A percentile compares a stretch with the other conserved stretches of the same genome.
Evolutionary conservation across 2,797 vertebrate genomes (phyloP).

Genomic region (Molossus alvarezi): DNA sequence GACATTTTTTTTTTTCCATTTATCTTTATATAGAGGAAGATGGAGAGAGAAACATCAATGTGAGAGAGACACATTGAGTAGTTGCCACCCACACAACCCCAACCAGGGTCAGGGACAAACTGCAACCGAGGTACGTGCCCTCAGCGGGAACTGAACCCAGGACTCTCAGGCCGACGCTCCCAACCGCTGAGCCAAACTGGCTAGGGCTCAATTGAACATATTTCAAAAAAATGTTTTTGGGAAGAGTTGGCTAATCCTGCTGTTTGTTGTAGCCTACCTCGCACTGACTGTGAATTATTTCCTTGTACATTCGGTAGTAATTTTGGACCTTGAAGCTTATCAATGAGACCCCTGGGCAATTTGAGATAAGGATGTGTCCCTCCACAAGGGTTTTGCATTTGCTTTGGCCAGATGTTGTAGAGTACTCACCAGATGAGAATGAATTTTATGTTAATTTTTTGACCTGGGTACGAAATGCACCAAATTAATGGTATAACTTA

Average conservation of each 20-base stretch:
- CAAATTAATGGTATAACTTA: conserved; percentile 40
- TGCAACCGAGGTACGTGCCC: too few relatives aligned
- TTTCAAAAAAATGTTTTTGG: conserved; percentile 23
- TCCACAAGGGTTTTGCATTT: conserved; percentile 6
- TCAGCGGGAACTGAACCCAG: too few relatives aligned
- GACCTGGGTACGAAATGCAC: conserved; percentile 22
- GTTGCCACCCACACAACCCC: too few relatives aligned
- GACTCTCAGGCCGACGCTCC: neutral
- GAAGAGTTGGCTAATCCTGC: neutral
- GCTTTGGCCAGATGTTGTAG: neutral
- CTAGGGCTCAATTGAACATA: neutral
- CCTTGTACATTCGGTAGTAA: neutral
- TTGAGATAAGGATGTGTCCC: conserved; percentile 1
- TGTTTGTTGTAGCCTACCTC: neutral
- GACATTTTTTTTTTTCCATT: too few relatives aligned
- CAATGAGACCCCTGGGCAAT: neutral
- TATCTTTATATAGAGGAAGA: too few relatives aligned
- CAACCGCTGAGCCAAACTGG: neutral
- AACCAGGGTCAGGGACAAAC: too few relatives aligned
- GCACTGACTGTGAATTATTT: neutral
- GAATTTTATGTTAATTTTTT: conserved; percentile 59
- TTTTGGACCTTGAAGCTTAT: neutral
- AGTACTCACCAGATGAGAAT: neutral
- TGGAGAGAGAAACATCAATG: too few relatives aligned
- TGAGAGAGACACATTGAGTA: too few relatives aligned